These are phyloP conservation scores for Fissipunctia ypsillon DNA, from an alignment of 2,888 invertebrate genomes.

Conservation along the genomic window DNA sequence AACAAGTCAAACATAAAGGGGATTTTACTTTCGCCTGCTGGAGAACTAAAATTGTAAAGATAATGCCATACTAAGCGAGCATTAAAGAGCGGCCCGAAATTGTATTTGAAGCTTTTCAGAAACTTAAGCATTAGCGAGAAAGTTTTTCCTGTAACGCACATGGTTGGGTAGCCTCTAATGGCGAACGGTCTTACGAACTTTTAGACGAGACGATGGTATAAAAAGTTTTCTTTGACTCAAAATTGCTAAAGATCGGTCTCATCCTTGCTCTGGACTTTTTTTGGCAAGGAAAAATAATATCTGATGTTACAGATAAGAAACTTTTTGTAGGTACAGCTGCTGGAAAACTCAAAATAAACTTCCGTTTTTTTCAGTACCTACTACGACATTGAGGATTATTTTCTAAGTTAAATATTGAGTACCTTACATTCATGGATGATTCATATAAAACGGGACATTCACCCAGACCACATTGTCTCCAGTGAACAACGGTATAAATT, in stretches of 20 bases:
- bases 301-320: constrained; percentile 21
- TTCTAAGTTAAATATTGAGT: background rate
- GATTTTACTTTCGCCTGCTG: constrained; percentile 48
- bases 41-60: constrained; percentile 55
- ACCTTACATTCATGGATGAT: background rate
- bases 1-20: constrained; percentile 56
- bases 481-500: constrained; percentile 15
- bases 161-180: constrained; percentile 86
- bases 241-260: constrained; percentile 79
- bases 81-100: constrained; percentile 73
- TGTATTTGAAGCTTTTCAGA: constrained; percentile 83
- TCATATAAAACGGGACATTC: background rate
- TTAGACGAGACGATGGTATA: constrained; percentile 67
- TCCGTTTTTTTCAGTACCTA: background rate
- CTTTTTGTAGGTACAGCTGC: constrained; percentile 4
- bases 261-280: constrained; percentile 75
- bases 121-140: constrained; percentile 84
- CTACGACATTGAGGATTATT: background rate
- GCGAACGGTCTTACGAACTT: constrained; percentile 81
- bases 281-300: constrained; percentile 70
- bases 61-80: constrained; percentile 66
- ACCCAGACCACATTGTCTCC: background rate
- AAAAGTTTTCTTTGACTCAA: constrained; percentile 75
- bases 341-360: background rate
- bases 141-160: constrained; percentile 85